These are phyloP conservation scores for Nymphalis polychloros DNA, from an alignment of 2,888 invertebrate genomes.

Conservation along the genomic window DNA sequence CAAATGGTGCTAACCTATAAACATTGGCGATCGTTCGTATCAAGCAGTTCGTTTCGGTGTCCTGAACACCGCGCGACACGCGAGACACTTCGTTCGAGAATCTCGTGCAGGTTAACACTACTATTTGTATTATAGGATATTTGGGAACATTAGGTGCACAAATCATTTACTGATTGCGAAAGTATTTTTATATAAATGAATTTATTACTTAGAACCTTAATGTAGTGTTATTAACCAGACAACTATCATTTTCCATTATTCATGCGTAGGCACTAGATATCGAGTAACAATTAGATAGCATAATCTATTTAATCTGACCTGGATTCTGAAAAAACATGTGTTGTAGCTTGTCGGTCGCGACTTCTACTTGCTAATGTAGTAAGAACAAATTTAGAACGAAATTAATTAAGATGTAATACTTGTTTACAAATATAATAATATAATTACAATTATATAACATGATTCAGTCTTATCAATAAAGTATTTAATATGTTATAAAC, in stretches of 20 bases:
- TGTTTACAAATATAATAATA: conserved; percentile 2
- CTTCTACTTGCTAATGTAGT: background rate
- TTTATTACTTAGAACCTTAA: conserved; percentile 19
- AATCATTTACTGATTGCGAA: conserved; percentile 15
- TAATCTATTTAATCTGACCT: conserved; percentile 10
- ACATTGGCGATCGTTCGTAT: conserved; percentile 9
- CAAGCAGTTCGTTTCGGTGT: conserved; percentile 1
- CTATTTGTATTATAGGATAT: conserved; percentile 27
- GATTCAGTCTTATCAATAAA: background rate
- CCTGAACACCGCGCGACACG: background rate
- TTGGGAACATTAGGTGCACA: conserved; percentile 26
- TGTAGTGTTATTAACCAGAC: conserved; percentile 12
- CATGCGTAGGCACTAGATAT: conserved; percentile 13
- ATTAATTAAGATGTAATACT: background rate
- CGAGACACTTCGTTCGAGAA: conserved; percentile 3
- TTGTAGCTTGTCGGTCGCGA: background rate
- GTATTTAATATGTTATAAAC: background rate
- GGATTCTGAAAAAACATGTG: background rate
- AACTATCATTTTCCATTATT: conserved; percentile 11
- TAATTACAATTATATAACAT: background rate
- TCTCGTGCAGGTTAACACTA: conserved; percentile 19
- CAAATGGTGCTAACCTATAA: conserved; percentile 70
- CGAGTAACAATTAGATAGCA: conserved; percentile 1
- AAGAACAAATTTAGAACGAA: conserved; percentile 1
- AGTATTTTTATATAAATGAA: conserved; percentile 32